Percentiles rank a stretch among this genome's conserved stretches.
Conservation (phyloP, 2,888 invertebrate genomes). For the Drosophila emarginata region DNA sequence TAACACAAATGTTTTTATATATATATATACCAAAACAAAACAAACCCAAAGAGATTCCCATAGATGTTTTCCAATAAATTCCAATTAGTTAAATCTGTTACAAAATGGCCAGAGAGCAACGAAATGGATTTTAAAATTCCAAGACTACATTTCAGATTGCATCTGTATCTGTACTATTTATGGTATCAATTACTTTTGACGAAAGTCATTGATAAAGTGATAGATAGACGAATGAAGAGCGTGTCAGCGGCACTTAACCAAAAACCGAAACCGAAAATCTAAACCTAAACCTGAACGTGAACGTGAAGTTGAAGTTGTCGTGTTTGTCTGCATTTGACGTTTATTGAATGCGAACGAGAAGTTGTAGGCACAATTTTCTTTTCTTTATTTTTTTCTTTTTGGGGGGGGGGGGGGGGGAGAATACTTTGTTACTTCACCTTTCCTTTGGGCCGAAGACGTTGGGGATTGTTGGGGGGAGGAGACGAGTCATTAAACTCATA, state of each 20-base stretch:
- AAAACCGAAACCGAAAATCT: conserved; percentile 24
- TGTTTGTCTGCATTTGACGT: conserved; percentile 46
- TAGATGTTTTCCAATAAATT: conserved; percentile 50
- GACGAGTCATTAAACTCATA: conserved; percentile 72
- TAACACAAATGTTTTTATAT: too few species aligned
- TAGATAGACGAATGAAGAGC: conserved; percentile 31
- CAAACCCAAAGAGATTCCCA: conserved; percentile 35
- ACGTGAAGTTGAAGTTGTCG: conserved; percentile 10
- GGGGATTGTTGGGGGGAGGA: neutral
- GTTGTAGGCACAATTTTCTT: conserved; percentile 34
- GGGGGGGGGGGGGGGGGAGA: too few species aligned
- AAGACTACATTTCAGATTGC: neutral
- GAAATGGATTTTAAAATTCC: conserved; percentile 9
- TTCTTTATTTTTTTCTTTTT: conserved; percentile 25
- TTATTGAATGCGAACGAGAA: conserved; percentile 69
- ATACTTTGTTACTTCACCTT: conserved; percentile 36
- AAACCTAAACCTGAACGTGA: conserved; percentile 1
- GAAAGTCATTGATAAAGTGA: conserved; percentile 62
- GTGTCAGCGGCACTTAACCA: conserved; percentile 38
- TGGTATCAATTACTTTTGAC: conserved; percentile 64
- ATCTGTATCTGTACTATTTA: conserved; percentile 42
- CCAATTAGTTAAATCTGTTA: conserved; percentile 58
- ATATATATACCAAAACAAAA: neutral
- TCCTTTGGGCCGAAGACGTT: conserved; percentile 19
- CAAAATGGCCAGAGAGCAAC: conserved; percentile 19